Evolutionary conservation across 2,888 invertebrate genomes (phyloP).

Genomic region (Apamea crenata): DNA sequence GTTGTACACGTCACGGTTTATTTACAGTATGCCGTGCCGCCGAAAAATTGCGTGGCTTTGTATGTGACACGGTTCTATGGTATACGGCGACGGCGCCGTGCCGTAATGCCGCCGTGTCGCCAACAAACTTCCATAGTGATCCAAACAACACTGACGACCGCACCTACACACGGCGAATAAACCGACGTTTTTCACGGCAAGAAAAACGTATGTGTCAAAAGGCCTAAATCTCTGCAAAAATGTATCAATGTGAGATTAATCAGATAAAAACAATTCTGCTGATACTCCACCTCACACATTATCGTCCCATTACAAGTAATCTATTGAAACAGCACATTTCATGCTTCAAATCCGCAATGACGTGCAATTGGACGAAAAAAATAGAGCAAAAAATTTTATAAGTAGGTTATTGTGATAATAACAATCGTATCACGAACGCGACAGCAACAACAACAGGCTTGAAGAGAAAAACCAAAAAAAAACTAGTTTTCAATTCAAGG

Average conservation of each 20-base stretch:
- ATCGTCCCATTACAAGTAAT: not conserved
- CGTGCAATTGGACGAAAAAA: not conserved
- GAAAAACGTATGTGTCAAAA: not conserved
- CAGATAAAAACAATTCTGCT: not conserved
- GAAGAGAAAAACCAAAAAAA: not conserved
- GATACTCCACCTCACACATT: not conserved
- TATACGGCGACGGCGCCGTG: not conserved
- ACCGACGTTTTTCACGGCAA: not conserved
- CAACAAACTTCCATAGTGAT: not conserved
- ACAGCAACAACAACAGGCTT: not conserved
- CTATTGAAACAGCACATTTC: not conserved
- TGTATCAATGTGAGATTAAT: not conserved
- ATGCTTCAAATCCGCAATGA: conserved; percentile 4
- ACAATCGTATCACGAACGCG: not conserved
- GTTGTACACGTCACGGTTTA: not conserved
- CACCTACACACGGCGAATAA: too few relatives aligned
- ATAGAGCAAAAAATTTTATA: not conserved
- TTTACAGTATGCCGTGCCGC: not conserved
- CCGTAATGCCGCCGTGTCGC: not conserved
- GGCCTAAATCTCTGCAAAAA: not conserved
- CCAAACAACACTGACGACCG: not conserved
- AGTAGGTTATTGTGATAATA: not conserved
- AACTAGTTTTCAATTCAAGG: not conserved
- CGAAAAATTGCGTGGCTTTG: not conserved
- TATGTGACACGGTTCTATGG: not conserved